Conservation (phyloP, 2,113 vertebrate genomes). For the Aegithalos caudatus region DNA sequence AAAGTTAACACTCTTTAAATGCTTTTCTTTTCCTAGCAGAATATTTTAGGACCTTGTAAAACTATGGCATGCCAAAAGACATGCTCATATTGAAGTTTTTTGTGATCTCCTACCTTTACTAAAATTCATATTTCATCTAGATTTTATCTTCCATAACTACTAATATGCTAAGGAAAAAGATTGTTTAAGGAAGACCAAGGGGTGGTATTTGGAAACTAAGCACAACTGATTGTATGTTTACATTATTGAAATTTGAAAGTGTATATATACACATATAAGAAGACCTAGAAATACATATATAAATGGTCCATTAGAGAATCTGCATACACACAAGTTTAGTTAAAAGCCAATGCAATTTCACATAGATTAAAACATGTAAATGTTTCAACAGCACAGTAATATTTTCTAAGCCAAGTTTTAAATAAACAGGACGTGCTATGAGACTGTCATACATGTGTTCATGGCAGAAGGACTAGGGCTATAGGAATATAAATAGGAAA, state of each 20-base stretch:
- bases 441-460: fast-evolving
- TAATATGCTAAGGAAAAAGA: not conserved
- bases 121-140: not conserved
- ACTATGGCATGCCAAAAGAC: not conserved
- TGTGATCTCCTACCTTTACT: not conserved
- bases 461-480: not conserved
- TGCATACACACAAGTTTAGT: not conserved
- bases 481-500: not conserved
- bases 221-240: not conserved
- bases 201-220: not conserved
- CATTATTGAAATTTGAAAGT: not conserved
- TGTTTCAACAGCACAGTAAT: not conserved
- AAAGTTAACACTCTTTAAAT: not conserved
- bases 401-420: not conserved
- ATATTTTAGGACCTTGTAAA: not conserved
- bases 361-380: not conserved
- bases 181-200: not conserved
- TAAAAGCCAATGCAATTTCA: not conserved
- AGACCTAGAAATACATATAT: not conserved
- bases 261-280: not conserved
- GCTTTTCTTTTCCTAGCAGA: not conserved
- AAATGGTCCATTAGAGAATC: not conserved
- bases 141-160: not conserved
- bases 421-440: not conserved
- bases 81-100: not conserved